Evolutionary conservation across 2,113 vertebrate genomes (phyloP).

Genomic region (Asarcornis scutulata): DNA sequence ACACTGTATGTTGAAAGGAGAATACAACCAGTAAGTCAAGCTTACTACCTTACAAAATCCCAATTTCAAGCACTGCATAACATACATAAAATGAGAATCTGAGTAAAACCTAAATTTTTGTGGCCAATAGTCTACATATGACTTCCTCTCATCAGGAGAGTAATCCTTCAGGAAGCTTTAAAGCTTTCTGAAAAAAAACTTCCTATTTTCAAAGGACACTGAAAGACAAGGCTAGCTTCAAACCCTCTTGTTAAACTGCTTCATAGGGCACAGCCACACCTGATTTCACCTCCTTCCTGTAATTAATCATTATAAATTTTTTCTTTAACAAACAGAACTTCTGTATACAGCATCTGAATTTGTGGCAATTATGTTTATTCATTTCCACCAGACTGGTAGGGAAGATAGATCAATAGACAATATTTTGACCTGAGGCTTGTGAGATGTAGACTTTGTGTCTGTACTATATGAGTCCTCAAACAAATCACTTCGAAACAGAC

Average conservation of each 20-base stretch:
- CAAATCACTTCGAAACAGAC: slow-evolving; percentile 35
- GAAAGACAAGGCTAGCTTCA: neutral
- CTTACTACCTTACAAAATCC: neutral
- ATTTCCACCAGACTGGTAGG: slow-evolving; percentile 8
- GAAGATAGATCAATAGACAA: slow-evolving; percentile 53
- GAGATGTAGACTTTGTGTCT: slow-evolving; percentile 48
- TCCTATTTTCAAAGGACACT: neutral
- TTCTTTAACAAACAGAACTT: slow-evolving; percentile 19
- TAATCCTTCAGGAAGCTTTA: neutral
- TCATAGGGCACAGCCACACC: neutral
- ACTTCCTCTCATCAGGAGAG: neutral
- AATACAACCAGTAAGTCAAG: neutral
- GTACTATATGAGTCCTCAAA: slow-evolving; percentile 36
- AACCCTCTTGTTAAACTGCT: neutral
- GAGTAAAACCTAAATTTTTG: neutral
- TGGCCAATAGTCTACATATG: neutral
- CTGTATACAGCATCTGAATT: neutral
- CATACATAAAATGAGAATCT: neutral
- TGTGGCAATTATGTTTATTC: slow-evolving; percentile 21
- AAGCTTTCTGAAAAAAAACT: neutral
- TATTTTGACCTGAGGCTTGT: slow-evolving; percentile 32
- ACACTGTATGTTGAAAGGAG: neutral
- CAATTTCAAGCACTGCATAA: neutral
- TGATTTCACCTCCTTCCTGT: slow-evolving; percentile 42
- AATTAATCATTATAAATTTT: slow-evolving; percentile 1